Evolutionary conservation across 2,797 vertebrate genomes (phyloP).

Genomic region (Lycodopsis pacificus): DNA sequence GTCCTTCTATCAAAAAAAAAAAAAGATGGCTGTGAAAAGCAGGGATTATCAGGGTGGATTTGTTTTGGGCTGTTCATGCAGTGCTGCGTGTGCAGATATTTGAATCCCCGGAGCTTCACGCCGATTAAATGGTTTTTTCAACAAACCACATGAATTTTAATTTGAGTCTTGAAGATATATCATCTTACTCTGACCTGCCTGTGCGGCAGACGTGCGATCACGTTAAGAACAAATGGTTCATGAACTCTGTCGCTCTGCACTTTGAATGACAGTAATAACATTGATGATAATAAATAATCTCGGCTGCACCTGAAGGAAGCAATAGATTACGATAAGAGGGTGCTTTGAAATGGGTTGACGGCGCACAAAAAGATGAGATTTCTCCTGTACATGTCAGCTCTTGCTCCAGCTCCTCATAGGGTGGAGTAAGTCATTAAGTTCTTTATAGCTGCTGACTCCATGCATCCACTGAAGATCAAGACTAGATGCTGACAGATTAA

Average conservation of each 20-base stretch:
- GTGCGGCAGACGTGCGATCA: background rate
- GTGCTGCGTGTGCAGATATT: conserved; percentile 7
- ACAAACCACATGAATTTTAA: conserved; percentile 24
- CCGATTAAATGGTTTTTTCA: background rate
- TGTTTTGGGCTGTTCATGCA: conserved; percentile 2
- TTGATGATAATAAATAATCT: conserved; percentile 4
- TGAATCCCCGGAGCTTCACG: conserved; percentile 10
- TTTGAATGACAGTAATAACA: conserved; percentile 50
- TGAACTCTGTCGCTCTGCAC: conserved; percentile 37
- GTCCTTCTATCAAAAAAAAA: conserved; percentile 14
- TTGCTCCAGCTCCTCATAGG: conserved; percentile 49
- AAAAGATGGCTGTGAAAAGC: background rate
- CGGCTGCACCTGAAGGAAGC: conserved; percentile 32
- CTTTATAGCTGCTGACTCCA: conserved; percentile 37
- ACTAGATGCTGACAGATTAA: conserved; percentile 35
- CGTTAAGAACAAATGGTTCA: conserved; percentile 23
- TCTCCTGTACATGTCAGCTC: conserved; percentile 64
- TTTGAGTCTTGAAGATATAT: conserved; percentile 11
- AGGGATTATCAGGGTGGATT: conserved; percentile 13
- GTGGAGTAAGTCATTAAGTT: conserved; percentile 67
- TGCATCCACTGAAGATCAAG: conserved; percentile 38
- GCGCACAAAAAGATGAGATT: conserved; percentile 38
- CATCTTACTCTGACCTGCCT: conserved; percentile 3
- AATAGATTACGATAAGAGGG: conserved; percentile 14
- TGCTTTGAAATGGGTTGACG: conserved; percentile 48